These are phyloP conservation scores for Odontophorus gujanensis DNA, from an alignment of 2,113 vertebrate species.

Conservation along the genomic window DNA sequence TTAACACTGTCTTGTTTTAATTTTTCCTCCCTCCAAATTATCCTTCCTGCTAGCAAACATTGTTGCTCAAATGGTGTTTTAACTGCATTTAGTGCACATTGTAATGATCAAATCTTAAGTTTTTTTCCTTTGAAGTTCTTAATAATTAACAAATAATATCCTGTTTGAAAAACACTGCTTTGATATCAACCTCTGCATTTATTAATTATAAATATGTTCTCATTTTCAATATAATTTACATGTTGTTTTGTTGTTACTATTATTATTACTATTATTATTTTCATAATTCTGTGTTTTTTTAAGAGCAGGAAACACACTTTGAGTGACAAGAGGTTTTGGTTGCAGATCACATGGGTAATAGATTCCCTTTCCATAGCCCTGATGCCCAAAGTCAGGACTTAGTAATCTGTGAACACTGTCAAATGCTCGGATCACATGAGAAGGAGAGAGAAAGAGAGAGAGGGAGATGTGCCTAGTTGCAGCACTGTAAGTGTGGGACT, in stretches of 20 bases:
- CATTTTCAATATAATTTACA: conserved; percentile 62
- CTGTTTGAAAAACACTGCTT: conserved; percentile 73
- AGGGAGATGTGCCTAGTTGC: background rate
- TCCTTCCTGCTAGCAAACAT: background rate
- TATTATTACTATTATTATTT: background rate
- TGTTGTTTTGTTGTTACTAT: conserved; percentile 42
- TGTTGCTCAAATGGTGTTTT: conserved; percentile 72
- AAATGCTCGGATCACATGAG: background rate
- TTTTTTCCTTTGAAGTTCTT: conserved; percentile 74
- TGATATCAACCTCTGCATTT: conserved; percentile 75
- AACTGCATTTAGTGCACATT: conserved; percentile 52
- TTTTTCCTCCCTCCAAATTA: conserved; percentile 2
- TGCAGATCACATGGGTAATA: fast-evolving
- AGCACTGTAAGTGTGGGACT: background rate
- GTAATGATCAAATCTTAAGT: conserved; percentile 71
- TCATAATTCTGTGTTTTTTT: conserved; percentile 21
- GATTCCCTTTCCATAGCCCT: background rate
- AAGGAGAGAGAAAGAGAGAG: background rate
- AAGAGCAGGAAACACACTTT: background rate
- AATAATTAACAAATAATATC: conserved; percentile 81
- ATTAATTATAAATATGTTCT: conserved; percentile 66
- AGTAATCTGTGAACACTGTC: background rate
- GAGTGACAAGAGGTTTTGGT: background rate
- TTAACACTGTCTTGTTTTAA: conserved; percentile 32
- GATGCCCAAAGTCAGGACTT: background rate